phyloP scores from a whole-genome alignment of 1,140 invertebrate species.

The Melitaea cinxia region DNA sequence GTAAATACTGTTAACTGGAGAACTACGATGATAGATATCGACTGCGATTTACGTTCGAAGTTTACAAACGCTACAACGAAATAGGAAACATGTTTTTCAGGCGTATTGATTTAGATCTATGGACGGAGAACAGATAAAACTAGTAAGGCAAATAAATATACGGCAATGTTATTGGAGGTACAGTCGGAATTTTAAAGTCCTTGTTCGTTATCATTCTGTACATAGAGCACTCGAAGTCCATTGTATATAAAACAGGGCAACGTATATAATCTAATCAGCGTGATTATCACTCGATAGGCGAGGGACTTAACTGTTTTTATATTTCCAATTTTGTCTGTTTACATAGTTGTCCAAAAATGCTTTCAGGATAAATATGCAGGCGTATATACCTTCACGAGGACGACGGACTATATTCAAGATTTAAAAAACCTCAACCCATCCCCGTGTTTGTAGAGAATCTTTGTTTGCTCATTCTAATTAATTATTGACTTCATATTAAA shows the following conservation, averaged over 20 bases:
- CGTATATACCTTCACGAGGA: no score
- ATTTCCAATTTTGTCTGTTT: not conserved
- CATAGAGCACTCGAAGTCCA: slow-evolving; percentile 43
- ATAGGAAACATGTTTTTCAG: slow-evolving; percentile 30
- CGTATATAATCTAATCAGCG: slow-evolving; percentile 46
- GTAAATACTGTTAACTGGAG: slow-evolving; percentile 1
- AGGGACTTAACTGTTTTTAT: slow-evolving; percentile 9
- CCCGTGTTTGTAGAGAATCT: no score
- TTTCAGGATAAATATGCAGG: no score
- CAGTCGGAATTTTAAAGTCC: slow-evolving; percentile 46
- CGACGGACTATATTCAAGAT: no score
- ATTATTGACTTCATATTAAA: no score
- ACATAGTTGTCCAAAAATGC: no score
- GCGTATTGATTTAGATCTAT: slow-evolving; percentile 30
- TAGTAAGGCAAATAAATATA: slow-evolving; percentile 19
- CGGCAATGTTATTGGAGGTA: slow-evolving; percentile 23
- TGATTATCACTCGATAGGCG: slow-evolving; percentile 39
- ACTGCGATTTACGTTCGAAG: slow-evolving; percentile 1
- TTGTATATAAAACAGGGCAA: slow-evolving; percentile 44
- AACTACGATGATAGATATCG: slow-evolving; percentile 19
- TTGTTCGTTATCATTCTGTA: slow-evolving; percentile 45
- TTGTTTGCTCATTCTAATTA: no score
- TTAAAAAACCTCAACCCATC: no score
- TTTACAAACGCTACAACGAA: slow-evolving; percentile 14
- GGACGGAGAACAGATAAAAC: slow-evolving; percentile 18